Conservation (phyloP, 2,113 vertebrate genomes). For the Heterotis niloticus region DNA sequence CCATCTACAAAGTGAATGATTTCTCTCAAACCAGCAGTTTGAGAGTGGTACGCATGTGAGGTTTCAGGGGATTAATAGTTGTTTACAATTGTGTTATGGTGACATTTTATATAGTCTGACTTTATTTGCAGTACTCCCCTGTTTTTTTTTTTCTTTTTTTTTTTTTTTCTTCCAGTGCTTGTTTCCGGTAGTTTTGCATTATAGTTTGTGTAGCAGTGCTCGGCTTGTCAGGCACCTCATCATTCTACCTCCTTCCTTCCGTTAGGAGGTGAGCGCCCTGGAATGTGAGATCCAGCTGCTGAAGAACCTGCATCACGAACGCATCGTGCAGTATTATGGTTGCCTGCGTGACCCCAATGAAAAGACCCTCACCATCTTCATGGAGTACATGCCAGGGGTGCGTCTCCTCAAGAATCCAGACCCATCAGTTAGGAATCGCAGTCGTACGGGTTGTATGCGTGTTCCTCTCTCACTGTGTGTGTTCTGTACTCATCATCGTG, state of each 20-base stretch:
- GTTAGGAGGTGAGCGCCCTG: constrained; percentile 72
- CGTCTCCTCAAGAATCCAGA: constrained; percentile 17
- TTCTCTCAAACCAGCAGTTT: too few relatives aligned
- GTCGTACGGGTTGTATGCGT: not conserved
- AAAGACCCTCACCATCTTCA: constrained; percentile 75
- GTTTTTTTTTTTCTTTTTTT: too few relatives aligned
- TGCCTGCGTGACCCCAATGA: constrained; percentile 70
- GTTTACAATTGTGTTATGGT: not conserved
- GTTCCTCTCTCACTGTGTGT: too few relatives aligned
- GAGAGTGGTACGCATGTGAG: too few relatives aligned
- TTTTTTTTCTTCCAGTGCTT: too few relatives aligned
- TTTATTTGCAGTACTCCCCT: not conserved
- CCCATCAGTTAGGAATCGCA: too few relatives aligned
- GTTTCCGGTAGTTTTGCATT: too few relatives aligned
- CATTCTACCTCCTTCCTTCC: not conserved
- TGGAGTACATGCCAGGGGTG: constrained; percentile 80
- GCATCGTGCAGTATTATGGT: constrained; percentile 74
- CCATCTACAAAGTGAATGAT: too few relatives aligned
- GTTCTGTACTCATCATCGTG: not conserved
- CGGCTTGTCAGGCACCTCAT: not conserved
- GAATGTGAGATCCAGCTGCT: constrained; percentile 78
- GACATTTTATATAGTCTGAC: not conserved
- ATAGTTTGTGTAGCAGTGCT: not conserved
- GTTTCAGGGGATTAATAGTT: not conserved
- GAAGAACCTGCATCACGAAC: constrained; percentile 73